Evolutionary conservation across 2,888 invertebrate species (phyloP), one percentile per base, ranked within the genome.

Genomic region (Choristoneura rosaceana): DNA sequence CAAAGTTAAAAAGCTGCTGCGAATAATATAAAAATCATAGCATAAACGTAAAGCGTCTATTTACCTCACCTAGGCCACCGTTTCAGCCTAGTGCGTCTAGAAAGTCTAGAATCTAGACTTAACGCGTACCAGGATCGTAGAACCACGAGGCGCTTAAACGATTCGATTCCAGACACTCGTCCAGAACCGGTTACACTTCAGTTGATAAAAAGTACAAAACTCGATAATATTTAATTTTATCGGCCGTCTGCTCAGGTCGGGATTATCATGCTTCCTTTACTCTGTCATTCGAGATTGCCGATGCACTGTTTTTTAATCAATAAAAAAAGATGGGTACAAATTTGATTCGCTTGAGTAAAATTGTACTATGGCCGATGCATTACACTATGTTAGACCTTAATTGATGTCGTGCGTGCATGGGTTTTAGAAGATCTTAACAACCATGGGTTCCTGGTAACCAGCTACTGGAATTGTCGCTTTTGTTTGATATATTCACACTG

Each of bases 21-120:
- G 45, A 4, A 14, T 12, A 4, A n/a, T n/a, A n/a, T n/a, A n/a
- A n/a, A 47, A 47, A n/a, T 47, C 47, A n/a, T 47, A 47, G 17
- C 47, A n/a, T 47, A 47, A 52, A 52, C 15, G 52, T 5, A n/a
- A 50, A 9, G 25, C 25, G 58, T 58, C 5, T 7, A 15, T 3
- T 8, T 52, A 4, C 55, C 55, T 55, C 25, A 25, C 55, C 34
- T 4, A 62, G 45, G 25, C 45, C 14, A 5, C 41, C 0, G 55
- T 43, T 25, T 17, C 38, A 62, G 71, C 25, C 71, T 62, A 67
- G 71, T 63, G 71, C 71, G 73, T 60, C 73, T 69, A 73, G 73
- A 73, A 68, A 73, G 73, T 73, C 73, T 73, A 73, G 69, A 73
- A 50, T 68, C 64, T 64, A 71, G 68, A 71, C 71, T 64, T 74